Conservation (phyloP, 1,140 invertebrate species). For the Camponotus vicinus region DNA sequence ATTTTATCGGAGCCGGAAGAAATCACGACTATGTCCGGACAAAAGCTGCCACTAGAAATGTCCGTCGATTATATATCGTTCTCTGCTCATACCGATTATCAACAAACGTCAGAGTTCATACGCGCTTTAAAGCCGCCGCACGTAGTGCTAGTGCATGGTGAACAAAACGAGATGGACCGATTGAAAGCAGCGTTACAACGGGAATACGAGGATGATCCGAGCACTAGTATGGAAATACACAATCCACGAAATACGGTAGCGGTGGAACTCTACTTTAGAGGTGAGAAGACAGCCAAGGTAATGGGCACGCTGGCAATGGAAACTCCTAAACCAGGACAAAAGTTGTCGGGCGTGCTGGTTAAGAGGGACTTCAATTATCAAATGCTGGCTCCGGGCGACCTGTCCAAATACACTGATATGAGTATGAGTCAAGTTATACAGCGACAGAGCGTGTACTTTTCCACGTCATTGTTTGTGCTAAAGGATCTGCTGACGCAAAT, state of each 20-base stretch:
- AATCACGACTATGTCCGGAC: slow-evolving; percentile 97
- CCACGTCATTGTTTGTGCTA: slow-evolving; percentile 92
- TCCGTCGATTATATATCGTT: slow-evolving; percentile 99
- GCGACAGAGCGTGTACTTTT: slow-evolving; percentile 95
- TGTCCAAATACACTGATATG: slow-evolving; percentile 98
- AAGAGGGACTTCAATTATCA: slow-evolving; percentile 99
- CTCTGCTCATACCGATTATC: slow-evolving; percentile 99
- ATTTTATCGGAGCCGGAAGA: slow-evolving; percentile 99
- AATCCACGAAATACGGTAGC: slow-evolving; percentile 98
- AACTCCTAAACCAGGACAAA: slow-evolving; percentile 91
- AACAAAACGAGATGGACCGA: slow-evolving; percentile 99
- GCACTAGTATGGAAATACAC: slow-evolving; percentile 96
- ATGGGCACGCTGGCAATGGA: slow-evolving; percentile 96
- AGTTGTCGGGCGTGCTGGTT: slow-evolving; percentile 97
- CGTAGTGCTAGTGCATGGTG: slow-evolving; percentile 99
- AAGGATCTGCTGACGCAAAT: slow-evolving; percentile 94
- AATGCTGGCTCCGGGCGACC: slow-evolving; percentile 95
- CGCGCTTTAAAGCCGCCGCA: slow-evolving; percentile 97
- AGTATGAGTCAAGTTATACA: slow-evolving; percentile 97
- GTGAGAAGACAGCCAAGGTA: slow-evolving; percentile 99
- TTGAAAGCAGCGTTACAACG: slow-evolving; percentile 97
- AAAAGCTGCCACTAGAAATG: slow-evolving; percentile 98
- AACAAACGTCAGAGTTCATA: slow-evolving; percentile 99
- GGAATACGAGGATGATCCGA: slow-evolving; percentile 97
- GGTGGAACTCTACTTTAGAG: slow-evolving; percentile 97